These are phyloP conservation scores for Brachyhypopomus gauderio DNA, from an alignment of 2,113 vertebrate genomes.

Conservation along the genomic window DNA sequence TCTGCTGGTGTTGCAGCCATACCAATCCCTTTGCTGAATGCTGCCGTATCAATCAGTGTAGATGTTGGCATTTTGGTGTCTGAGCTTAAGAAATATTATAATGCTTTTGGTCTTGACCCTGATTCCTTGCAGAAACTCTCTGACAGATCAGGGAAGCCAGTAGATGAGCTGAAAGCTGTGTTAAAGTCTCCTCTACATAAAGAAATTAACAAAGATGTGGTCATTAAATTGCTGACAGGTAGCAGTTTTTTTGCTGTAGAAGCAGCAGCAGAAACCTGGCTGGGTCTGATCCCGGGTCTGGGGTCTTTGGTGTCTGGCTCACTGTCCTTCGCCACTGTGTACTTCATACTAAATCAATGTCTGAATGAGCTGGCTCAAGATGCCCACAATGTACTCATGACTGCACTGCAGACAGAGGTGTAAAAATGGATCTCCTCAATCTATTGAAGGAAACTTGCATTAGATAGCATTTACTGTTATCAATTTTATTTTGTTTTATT, in stretches of 20 bases:
- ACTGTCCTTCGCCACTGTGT: constrained; percentile 66
- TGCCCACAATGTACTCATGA: constrained; percentile 64
- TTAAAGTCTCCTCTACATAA: constrained; percentile 62
- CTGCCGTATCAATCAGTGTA: constrained; percentile 56
- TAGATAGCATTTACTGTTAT: too few relatives aligned
- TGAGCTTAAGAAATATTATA: constrained; percentile 62
- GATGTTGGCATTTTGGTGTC: constrained; percentile 63
- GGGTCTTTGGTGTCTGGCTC: constrained; percentile 63
- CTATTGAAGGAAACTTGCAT: too few relatives aligned
- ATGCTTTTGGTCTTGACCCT: constrained; percentile 69
- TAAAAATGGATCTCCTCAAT: neutral
- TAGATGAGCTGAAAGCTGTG: constrained; percentile 64
- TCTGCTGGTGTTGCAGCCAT: constrained; percentile 63
- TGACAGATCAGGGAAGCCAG: constrained; percentile 62
- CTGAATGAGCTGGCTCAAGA: constrained; percentile 68
- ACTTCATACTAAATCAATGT: constrained; percentile 62
- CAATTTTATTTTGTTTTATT: too few relatives aligned
- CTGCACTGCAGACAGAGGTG: constrained; percentile 60
- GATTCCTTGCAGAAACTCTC: constrained; percentile 66
- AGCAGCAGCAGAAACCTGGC: constrained; percentile 58
- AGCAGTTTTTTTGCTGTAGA: constrained; percentile 35
- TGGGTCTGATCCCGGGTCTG: constrained; percentile 62
- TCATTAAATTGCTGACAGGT: constrained; percentile 64
- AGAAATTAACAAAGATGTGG: constrained; percentile 56
- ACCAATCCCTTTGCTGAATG: constrained; percentile 60